These are phyloP conservation scores for Echiichthys vipera DNA, from an alignment of 2,797 vertebrate genomes.

Conservation along the genomic window DNA sequence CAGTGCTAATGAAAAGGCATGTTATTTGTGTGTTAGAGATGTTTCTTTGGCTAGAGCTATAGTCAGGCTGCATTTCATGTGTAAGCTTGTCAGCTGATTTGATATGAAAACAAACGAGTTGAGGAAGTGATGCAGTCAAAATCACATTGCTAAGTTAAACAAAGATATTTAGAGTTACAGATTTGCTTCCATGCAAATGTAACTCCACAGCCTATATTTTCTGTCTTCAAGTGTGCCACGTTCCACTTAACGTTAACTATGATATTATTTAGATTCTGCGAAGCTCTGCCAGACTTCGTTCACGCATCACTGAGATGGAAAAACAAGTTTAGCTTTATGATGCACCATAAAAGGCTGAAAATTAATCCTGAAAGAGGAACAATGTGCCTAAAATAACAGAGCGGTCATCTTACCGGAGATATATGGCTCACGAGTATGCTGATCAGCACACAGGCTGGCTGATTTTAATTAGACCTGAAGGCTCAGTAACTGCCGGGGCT, in stretches of 20 bases:
- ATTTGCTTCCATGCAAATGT: conserved; percentile 5
- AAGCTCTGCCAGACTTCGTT: conserved; percentile 8
- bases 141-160: neutral
- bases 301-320: conserved; percentile 33
- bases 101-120: neutral
- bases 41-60: neutral
- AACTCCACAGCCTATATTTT: neutral
- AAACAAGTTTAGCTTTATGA: conserved; percentile 57
- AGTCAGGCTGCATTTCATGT: neutral
- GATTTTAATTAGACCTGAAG: conserved; percentile 75
- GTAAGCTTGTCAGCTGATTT: neutral
- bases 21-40: neutral
- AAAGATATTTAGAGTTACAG: neutral
- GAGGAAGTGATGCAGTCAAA: neutral
- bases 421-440: conserved; percentile 58
- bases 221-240: conserved; percentile 3
- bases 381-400: conserved; percentile 68
- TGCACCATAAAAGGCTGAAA: conserved; percentile 58
- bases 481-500: conserved; percentile 64
- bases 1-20: neutral
- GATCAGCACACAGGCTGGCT: conserved; percentile 59
- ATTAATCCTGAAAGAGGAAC: conserved; percentile 68
- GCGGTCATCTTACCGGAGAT: conserved; percentile 63
- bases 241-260: conserved; percentile 17
- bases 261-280: conserved; percentile 22